A percentile compares a stretch with the other conserved stretches of the same genome.
phyloP scores from a whole-genome alignment of 2,888 invertebrate species.

The Tyria jacobaeae region DNA sequence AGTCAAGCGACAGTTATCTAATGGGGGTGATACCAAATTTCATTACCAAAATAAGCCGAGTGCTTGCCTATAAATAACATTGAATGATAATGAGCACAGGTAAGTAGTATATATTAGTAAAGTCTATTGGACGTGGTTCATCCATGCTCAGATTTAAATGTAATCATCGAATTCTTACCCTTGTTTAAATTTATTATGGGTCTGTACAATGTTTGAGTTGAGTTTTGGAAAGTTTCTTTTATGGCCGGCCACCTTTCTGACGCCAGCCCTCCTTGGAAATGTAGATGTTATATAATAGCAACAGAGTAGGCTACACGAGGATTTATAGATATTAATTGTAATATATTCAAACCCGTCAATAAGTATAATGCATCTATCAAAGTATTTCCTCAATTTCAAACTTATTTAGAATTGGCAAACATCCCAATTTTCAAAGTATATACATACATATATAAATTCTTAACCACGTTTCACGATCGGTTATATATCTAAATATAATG shows the following conservation, averaged over 20 bases:
- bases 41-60: constrained; percentile 37
- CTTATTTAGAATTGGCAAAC: constrained; percentile 25
- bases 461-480: not conserved
- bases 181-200: too few relatives aligned
- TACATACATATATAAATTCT: too few relatives aligned
- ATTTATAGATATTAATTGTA: not conserved
- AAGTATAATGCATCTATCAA: constrained; percentile 9
- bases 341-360: not conserved
- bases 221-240: too few relatives aligned
- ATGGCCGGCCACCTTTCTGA: too few relatives aligned
- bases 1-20: constrained; percentile 20
- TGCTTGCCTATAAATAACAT: constrained; percentile 33
- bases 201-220: too few relatives aligned
- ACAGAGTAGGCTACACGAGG: not conserved
- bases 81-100: constrained; percentile 35
- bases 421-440: constrained; percentile 17
- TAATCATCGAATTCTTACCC: too few relatives aligned
- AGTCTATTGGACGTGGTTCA: constrained; percentile 23
- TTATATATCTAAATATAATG: constrained; percentile 7
- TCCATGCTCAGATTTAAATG: constrained; percentile 27
- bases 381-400: constrained; percentile 28
- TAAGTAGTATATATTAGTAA: constrained; percentile 27
- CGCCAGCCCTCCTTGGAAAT: too few relatives aligned
- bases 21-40: constrained; percentile 20
- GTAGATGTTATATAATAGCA: constrained; percentile 25